Base-by-base conservation (phyloP, 1,140 invertebrate species). In the Drosophila leontia region DNA sequence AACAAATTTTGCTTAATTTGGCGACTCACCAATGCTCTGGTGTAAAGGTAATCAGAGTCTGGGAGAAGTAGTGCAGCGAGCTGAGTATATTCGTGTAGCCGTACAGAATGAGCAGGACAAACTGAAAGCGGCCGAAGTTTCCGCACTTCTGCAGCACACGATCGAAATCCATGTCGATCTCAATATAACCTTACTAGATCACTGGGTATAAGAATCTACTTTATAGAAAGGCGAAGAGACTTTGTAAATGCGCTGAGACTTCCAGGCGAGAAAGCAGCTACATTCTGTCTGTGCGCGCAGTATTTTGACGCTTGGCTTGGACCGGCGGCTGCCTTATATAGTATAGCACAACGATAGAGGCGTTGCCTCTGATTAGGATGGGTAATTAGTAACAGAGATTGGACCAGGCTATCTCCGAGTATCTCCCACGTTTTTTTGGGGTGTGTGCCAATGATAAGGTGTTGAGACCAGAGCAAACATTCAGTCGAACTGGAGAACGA, bases 51-150 rank as follows among this genome's bases (percentile, higher is more conserved):
- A 94, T 94, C 35, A 94, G 93, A 2, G 93, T 94, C 87, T 94
- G 94, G 4, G 94, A 93, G 69, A 94, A 94, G 75, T 94, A 94
- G 74, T 94, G 93, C 77, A 94, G 92, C 5, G 93, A 93, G 13
- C 93, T 93, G 4, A 94, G 55, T 7, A 94, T 80, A 76, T 94
- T 94, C 29, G 94, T 94, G 41, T 94, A 85, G 17, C 94, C 94
- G 45, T 95, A 94, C 3, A 95, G 68, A 19, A 93, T 78, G 69
- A 95, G 93, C 3, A 95, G 81, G 6, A 95, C 87, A 62, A 94
- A 93, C 82, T 96, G 95, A 80, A 94, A 95, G 15, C 90, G 80
- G 1, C 94, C 94, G 70, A 95, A 95, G 75, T 94, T 94, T 0
- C 95, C 95, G 37, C 94, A 94, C 61, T 94, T 93, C 3, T 93